Conservation (phyloP, 2,113 vertebrate species). For the Serilophus lunatus region DNA sequence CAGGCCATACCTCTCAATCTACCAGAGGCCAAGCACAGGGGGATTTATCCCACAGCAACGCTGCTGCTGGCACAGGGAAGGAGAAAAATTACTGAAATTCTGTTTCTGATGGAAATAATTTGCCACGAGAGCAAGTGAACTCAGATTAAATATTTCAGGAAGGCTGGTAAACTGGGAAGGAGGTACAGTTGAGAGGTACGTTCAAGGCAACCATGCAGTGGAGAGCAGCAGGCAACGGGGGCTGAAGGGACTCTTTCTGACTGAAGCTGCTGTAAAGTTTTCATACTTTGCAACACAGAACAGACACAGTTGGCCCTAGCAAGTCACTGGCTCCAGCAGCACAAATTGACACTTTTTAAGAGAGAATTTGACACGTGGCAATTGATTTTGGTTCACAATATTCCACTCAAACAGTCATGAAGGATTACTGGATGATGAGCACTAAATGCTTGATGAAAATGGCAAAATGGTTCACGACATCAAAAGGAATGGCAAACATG, state of each 20-base stretch:
- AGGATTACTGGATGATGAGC: slow-evolving; percentile 42
- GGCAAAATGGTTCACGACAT: slow-evolving; percentile 42
- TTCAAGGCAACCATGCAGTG: slow-evolving; percentile 69
- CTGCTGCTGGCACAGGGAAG: not conserved
- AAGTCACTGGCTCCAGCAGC: not conserved
- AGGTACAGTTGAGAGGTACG: slow-evolving; percentile 70
- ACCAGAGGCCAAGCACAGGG: not conserved
- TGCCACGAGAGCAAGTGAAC: not conserved
- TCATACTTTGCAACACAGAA: slow-evolving; percentile 77
- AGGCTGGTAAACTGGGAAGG: not conserved
- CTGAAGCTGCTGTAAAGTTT: slow-evolving; percentile 47
- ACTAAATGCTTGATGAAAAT: slow-evolving; percentile 60
- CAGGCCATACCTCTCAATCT: slow-evolving; percentile 73
- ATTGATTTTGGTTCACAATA: slow-evolving; percentile 49
- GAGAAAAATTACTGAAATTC: not conserved
- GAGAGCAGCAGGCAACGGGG: slow-evolving; percentile 58
- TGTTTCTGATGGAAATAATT: slow-evolving; percentile 4
- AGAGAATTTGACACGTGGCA: not conserved
- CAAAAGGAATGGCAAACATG: slow-evolving; percentile 57
- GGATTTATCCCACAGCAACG: not conserved
- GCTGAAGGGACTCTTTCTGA: slow-evolving; percentile 24
- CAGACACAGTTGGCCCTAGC: slow-evolving; percentile 20
- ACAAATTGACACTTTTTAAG: not conserved
- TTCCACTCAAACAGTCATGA: slow-evolving; percentile 39
- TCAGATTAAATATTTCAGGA: not conserved